These are phyloP conservation scores for Porphyrio hochstetteri DNA, from an alignment of 2,113 vertebrate species.

Conservation along the genomic window DNA sequence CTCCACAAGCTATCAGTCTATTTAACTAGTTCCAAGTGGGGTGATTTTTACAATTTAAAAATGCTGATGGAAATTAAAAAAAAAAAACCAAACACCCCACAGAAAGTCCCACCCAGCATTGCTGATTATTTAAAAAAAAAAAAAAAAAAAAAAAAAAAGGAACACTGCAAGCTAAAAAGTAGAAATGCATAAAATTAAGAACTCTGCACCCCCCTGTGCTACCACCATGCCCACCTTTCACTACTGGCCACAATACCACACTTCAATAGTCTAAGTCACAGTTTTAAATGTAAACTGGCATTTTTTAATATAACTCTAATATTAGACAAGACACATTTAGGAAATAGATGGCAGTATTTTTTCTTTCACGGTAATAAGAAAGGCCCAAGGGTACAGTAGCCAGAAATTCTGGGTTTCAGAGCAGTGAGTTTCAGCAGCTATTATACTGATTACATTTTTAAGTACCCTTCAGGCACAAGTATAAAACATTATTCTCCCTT, in stretches of 20 bases:
- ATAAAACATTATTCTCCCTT: background rate
- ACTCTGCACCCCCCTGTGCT: background rate
- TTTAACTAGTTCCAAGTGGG: background rate
- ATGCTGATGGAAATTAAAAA: background rate
- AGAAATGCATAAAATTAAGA: background rate
- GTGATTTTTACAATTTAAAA: background rate
- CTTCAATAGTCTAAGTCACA: background rate
- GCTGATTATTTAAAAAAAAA: rapidly evolving
- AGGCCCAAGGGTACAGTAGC: background rate
- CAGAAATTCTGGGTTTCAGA: background rate
- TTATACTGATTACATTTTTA: background rate
- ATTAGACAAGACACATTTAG: background rate
- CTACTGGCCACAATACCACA: background rate
- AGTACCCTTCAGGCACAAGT: background rate
- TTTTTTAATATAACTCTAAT: background rate
- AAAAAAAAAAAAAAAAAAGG: background rate
- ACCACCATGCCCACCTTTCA: background rate
- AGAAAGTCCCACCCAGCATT: background rate
- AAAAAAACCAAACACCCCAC: background rate
- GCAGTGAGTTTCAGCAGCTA: background rate
- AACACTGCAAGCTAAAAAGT: background rate
- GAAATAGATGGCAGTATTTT: background rate
- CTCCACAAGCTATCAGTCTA: background rate
- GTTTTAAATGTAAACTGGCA: background rate
- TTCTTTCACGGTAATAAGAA: background rate